phyloP scores from a whole-genome alignment of 2,797 vertebrate species.

The Perdix hodgsoniae region DNA sequence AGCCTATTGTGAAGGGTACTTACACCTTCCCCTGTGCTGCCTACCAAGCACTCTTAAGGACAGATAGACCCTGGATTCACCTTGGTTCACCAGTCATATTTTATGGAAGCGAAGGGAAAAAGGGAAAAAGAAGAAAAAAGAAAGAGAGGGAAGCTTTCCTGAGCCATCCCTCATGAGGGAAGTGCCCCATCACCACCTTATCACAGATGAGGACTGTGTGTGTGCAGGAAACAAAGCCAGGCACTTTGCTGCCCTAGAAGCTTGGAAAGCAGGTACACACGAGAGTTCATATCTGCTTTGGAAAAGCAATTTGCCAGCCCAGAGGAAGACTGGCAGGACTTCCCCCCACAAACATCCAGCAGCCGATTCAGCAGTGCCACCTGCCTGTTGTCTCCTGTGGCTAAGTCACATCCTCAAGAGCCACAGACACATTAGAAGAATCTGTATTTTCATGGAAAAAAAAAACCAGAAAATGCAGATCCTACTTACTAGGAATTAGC shows the following conservation, averaged over 20 bases:
- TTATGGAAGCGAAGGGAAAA: neutral
- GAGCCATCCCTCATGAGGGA: neutral
- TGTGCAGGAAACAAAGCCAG: neutral
- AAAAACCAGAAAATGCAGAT: neutral
- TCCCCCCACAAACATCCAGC: neutral
- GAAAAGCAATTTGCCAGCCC: neutral
- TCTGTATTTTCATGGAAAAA: neutral
- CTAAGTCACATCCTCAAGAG: neutral
- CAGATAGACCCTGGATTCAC: neutral
- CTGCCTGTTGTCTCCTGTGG: neutral
- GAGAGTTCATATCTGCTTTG: accelerated
- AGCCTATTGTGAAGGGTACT: neutral
- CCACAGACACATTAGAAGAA: neutral
- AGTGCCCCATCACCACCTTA: neutral
- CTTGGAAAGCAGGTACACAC: neutral
- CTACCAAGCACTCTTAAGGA: neutral
- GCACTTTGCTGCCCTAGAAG: neutral
- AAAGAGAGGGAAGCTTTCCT: neutral
- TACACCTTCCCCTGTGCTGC: too few species aligned
- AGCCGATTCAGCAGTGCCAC: neutral
- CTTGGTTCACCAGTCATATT: neutral
- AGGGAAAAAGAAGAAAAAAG: too few species aligned
- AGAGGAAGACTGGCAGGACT: neutral
- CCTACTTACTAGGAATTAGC: constrained; percentile 14
- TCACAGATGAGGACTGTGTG: neutral